Percentiles rank a stretch among this genome's conserved stretches.
These are phyloP conservation scores for Ptiloglossa arizonensis DNA, from an alignment of 1,140 invertebrate species.

Conservation along the genomic window DNA sequence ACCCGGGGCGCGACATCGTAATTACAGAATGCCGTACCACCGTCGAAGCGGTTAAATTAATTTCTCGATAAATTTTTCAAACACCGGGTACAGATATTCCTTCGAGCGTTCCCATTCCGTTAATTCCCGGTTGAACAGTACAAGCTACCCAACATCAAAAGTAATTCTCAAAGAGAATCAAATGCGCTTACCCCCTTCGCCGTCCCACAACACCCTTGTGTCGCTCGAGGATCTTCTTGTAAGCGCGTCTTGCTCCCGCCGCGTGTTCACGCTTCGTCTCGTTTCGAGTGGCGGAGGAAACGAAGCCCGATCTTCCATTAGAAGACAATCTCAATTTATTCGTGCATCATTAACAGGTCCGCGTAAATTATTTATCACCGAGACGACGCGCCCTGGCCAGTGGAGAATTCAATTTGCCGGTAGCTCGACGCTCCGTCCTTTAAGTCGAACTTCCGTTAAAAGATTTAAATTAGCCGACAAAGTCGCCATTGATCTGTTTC, in stretches of 20 bases:
- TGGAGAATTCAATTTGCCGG: constrained; percentile 19
- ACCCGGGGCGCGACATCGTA: no score
- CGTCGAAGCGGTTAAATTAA: background rate
- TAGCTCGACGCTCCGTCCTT: background rate
- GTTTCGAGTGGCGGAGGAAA: background rate
- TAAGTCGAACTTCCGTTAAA: background rate
- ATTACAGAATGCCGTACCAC: no score
- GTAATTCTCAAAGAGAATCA: constrained; percentile 28
- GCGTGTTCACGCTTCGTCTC: background rate
- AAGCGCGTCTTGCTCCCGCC: background rate
- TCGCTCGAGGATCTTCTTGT: background rate
- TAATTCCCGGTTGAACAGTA: background rate
- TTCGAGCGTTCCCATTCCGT: background rate
- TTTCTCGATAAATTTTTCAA: background rate
- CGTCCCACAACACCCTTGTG: background rate
- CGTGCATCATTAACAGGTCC: constrained; percentile 15
- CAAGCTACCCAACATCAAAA: background rate
- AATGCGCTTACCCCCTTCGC: background rate
- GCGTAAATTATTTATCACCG: constrained; percentile 22
- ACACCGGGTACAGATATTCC: background rate
- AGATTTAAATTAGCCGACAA: background rate
- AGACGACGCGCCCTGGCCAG: background rate
- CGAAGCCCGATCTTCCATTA: background rate
- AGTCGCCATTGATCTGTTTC: background rate
- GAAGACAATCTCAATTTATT: constrained; percentile 40